A percentile compares a stretch with the other conserved stretches of the same genome.
These are phyloP conservation scores for Phenganax stokvisi DNA, from an alignment of 92 coral and sea anemone genomes.

Conservation along the genomic window DNA sequence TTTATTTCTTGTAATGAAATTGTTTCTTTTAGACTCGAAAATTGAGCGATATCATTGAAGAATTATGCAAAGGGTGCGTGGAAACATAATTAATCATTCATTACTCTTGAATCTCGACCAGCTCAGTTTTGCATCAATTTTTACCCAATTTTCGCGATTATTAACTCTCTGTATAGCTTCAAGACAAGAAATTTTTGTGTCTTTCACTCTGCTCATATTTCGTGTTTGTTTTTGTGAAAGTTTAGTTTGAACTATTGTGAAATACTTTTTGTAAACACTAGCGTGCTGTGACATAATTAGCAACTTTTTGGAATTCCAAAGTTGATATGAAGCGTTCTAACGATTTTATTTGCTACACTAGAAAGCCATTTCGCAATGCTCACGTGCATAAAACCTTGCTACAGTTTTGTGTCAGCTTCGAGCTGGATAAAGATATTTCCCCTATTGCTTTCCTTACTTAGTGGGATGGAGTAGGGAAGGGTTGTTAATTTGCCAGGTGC, in stretches of 20 bases:
- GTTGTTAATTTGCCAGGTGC: too few relatives aligned
- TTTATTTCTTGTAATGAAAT: background rate
- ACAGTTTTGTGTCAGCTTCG: background rate
- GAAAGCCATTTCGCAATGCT: background rate
- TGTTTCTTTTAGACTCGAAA: background rate
- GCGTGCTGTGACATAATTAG: background rate
- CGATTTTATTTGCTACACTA: background rate
- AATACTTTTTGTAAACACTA: background rate
- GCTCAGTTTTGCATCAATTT: background rate
- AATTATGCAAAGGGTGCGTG: conserved; percentile 33
- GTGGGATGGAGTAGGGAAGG: background rate
- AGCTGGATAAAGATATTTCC: too few relatives aligned
- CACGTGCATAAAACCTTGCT: background rate
- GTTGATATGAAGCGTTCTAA: background rate
- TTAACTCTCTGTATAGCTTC: background rate
- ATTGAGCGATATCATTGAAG: conserved; percentile 26
- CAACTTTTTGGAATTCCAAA: background rate
- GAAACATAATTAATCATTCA: background rate
- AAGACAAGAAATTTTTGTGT: background rate
- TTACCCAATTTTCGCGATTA: background rate
- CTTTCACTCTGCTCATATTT: background rate
- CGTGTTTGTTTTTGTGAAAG: background rate
- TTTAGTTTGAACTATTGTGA: background rate
- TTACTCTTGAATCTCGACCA: background rate
- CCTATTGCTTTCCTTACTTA: background rate